phyloP scores from a whole-genome alignment of 2,888 invertebrate genomes.

The Idaea aversata region DNA sequence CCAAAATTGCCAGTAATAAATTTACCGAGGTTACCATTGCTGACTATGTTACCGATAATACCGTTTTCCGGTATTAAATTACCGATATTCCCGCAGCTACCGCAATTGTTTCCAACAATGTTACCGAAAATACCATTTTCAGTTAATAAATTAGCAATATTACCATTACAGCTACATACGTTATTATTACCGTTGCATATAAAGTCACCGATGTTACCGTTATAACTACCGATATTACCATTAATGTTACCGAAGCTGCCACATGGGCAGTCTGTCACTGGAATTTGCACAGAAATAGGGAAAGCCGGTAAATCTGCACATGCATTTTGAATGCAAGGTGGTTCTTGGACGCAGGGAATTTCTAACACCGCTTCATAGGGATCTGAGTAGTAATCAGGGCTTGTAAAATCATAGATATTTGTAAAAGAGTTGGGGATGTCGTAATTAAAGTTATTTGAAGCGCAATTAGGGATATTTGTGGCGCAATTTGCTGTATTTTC shows the following conservation, averaged over 20 bases:
- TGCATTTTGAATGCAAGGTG: background rate
- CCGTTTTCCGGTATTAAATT: background rate
- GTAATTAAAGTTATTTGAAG: background rate
- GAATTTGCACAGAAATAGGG: background rate
- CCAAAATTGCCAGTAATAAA: constrained; percentile 3
- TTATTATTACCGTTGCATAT: background rate
- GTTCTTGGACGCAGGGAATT: constrained; percentile 4
- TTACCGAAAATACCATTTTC: background rate
- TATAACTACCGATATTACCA: background rate
- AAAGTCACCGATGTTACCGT: background rate
- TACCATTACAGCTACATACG: background rate
- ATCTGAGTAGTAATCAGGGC: background rate
- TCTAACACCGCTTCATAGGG: constrained; percentile 11
- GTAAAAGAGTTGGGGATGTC: background rate
- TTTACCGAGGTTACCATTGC: background rate
- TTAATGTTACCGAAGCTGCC: background rate
- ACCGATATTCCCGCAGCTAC: background rate
- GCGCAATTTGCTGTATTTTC: constrained; percentile 30
- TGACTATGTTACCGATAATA: background rate
- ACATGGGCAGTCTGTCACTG: background rate
- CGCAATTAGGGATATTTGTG: background rate
- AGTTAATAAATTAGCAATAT: background rate
- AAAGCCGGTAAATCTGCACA: background rate
- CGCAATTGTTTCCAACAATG: background rate
- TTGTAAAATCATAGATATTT: background rate